phyloP scores from a whole-genome alignment of 2,113 vertebrate genomes.

The Mobula birostris region DNA sequence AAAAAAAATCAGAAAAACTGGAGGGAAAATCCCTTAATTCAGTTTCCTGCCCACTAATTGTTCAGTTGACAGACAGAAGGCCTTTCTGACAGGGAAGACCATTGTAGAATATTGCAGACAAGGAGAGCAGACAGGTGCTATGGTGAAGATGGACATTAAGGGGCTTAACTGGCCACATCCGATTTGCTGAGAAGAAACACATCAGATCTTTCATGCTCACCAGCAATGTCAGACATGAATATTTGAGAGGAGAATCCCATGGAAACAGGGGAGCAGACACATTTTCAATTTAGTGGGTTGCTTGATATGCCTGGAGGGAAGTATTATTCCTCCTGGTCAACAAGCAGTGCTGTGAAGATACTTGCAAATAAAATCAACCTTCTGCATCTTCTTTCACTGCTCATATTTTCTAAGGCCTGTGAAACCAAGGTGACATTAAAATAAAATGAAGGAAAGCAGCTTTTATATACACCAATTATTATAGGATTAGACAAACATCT shows the following conservation, averaged over 20 bases:
- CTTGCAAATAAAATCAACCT: neutral
- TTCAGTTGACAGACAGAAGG: neutral
- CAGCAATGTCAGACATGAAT: too few relatives aligned
- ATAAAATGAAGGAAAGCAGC: neutral
- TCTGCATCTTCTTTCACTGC: neutral
- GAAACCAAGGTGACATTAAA: neutral
- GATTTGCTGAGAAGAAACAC: too few relatives aligned
- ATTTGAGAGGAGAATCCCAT: too few relatives aligned
- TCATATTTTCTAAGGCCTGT: neutral
- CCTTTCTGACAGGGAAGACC: neutral
- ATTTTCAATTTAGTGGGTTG: neutral
- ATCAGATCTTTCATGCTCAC: too few relatives aligned
- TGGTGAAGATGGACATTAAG: neutral
- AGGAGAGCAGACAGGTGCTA: neutral
- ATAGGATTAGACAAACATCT: too few relatives aligned
- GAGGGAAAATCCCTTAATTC: neutral
- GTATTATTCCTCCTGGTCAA: neutral
- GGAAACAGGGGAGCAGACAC: too few relatives aligned
- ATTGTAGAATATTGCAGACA: neutral
- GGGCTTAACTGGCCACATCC: too few relatives aligned
- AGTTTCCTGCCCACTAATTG: neutral
- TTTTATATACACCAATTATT: too few relatives aligned
- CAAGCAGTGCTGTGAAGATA: neutral
- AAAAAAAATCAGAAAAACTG: neutral
- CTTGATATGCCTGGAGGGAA: neutral